phyloP scores from a whole-genome alignment of 2,888 invertebrate genomes.

The Aspidiotus rigidus region DNA sequence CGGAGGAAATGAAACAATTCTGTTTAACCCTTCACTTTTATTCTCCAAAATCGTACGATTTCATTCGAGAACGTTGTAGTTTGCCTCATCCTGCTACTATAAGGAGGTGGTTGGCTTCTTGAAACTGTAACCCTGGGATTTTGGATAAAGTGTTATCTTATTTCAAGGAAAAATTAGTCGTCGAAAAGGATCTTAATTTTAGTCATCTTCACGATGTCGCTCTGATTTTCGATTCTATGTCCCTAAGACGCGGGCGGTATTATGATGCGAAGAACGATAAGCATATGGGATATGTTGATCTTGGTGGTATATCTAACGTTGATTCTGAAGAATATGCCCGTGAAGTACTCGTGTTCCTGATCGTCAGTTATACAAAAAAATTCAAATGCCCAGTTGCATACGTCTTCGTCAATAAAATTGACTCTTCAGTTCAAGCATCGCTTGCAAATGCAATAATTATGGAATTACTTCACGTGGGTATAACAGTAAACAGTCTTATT shows the following conservation, averaged over 20 bases:
- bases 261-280: too few relatives aligned
- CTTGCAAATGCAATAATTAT: conserved; percentile 6
- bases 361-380: conserved; percentile 5
- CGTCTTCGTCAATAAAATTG: conserved; percentile 26
- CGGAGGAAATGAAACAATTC: background rate
- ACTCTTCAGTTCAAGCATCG: conserved; percentile 11
- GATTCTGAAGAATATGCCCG: conserved; percentile 24
- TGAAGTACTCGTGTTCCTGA: conserved; percentile 18
- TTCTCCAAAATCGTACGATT: background rate
- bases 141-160: background rate
- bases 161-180: background rate
- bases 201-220: conserved; percentile 8
- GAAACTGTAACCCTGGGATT: background rate
- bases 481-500: conserved; percentile 18
- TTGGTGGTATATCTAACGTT: conserved; percentile 11
- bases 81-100: background rate
- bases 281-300: too few relatives aligned
- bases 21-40: background rate
- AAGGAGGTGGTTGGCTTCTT: background rate
- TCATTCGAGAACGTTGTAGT: background rate
- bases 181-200: too few relatives aligned
- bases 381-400: conserved; percentile 29
- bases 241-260: too few relatives aligned
- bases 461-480: conserved; percentile 10
- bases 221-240: too few relatives aligned